Evolutionary conservation across 2,797 vertebrate genomes (phyloP).

Genomic region (Crypturellus tataupa): DNA sequence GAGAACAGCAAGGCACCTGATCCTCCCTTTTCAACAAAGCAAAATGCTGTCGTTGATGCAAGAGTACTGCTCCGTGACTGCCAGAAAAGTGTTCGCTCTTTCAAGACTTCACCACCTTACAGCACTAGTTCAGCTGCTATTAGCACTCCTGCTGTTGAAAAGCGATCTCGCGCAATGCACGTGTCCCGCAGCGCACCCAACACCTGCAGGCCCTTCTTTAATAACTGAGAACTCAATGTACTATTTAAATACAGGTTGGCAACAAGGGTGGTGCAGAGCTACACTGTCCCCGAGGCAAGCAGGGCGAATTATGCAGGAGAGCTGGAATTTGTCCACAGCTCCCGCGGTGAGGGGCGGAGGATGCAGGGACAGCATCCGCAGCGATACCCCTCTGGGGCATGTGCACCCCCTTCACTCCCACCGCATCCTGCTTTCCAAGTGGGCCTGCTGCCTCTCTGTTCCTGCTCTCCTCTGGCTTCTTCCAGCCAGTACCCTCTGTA

Average conservation of each 20-base stretch:
- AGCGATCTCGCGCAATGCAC: background rate
- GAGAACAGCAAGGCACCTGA: background rate
- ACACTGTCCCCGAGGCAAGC: background rate
- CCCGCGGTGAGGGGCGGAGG: rapidly evolving
- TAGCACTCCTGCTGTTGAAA: background rate
- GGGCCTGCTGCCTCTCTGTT: background rate
- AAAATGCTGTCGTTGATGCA: background rate
- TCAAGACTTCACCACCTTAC: background rate
- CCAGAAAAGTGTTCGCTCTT: background rate
- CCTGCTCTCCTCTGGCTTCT: background rate
- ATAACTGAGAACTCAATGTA: background rate
- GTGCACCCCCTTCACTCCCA: rapidly evolving
- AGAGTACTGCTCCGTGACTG: background rate
- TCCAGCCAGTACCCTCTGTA: background rate
- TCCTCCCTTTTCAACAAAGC: background rate
- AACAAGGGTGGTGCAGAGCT: background rate
- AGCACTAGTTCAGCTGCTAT: background rate
- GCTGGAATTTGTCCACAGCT: background rate
- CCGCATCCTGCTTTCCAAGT: rapidly evolving
- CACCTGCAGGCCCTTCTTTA: background rate
- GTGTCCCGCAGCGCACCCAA: background rate
- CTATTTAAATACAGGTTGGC: background rate
- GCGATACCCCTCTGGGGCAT: background rate
- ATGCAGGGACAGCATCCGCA: background rate
- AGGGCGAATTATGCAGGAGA: background rate